These are phyloP conservation scores for Zosterops hypoxanthus DNA, from an alignment of 2,113 vertebrate genomes.

Conservation along the genomic window DNA sequence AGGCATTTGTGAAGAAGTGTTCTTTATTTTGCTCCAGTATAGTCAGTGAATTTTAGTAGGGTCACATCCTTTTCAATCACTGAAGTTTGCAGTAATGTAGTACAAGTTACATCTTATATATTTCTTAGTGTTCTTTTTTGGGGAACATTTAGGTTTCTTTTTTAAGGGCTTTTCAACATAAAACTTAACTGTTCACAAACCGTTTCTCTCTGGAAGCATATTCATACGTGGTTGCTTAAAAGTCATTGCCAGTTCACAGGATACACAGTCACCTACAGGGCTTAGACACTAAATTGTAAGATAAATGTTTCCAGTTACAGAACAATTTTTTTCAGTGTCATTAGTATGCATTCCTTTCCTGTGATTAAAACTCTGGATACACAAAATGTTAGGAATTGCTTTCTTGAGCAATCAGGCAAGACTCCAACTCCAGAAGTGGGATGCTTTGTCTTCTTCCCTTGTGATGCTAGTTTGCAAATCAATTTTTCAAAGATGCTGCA, in stretches of 20 bases:
- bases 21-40: neutral
- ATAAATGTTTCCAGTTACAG: neutral
- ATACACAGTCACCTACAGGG: accelerated
- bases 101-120: neutral
- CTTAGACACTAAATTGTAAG: neutral
- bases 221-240: neutral
- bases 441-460: neutral
- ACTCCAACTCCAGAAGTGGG: neutral
- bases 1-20: neutral
- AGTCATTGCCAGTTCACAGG: neutral
- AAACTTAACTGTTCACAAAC: neutral
- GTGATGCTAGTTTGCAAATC: neutral
- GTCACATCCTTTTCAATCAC: neutral
- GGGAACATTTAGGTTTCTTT: neutral
- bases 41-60: neutral
- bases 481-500: neutral
- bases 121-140: neutral
- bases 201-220: neutral
- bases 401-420: neutral
- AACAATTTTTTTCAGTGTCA: neutral
- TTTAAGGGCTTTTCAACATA: neutral
- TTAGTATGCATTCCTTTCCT: neutral
- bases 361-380: neutral
- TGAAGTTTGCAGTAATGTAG: neutral
- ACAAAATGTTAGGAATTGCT: neutral